A percentile compares a stretch with the other conserved stretches of the same genome.
These are phyloP conservation scores for Urophycis tenuis DNA, from an alignment of 2,797 vertebrate species.

Conservation along the genomic window DNA sequence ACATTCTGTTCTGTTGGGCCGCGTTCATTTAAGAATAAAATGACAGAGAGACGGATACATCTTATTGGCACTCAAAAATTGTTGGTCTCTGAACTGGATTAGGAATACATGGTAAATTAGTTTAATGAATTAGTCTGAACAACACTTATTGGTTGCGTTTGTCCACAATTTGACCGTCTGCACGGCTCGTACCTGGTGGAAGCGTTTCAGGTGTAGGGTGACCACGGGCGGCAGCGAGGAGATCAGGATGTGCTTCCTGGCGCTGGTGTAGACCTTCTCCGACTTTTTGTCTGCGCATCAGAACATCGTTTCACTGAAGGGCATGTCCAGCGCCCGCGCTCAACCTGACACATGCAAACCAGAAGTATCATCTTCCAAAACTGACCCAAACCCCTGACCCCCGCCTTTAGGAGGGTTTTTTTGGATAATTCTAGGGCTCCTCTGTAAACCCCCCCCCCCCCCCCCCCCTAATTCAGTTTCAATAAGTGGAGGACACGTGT, in stretches of 20 bases:
- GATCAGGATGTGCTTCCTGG: constrained; percentile 92
- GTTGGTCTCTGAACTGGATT: too few species aligned
- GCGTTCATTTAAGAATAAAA: too few species aligned
- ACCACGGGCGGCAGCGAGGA: constrained; percentile 88
- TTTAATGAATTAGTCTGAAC: background rate
- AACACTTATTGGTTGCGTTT: background rate
- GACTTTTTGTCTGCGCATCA: constrained; percentile 75
- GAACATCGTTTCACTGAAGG: constrained; percentile 1
- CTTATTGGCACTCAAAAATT: too few species aligned
- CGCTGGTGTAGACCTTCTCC: constrained; percentile 91
- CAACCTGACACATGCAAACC: background rate
- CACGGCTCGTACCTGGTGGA: constrained; percentile 83
- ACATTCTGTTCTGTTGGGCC: too few species aligned
- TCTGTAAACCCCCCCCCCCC: too few species aligned
- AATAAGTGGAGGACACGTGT: background rate
- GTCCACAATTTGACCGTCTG: background rate
- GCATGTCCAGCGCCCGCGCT: background rate
- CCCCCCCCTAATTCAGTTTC: too few species aligned
- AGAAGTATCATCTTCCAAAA: background rate
- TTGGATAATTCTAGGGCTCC: too few species aligned
- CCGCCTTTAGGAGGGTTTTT: too few species aligned
- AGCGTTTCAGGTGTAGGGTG: constrained; percentile 94
- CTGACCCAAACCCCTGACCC: background rate
- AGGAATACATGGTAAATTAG: too few species aligned
- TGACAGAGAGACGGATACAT: too few species aligned